phyloP scores from a whole-genome alignment of 2,888 invertebrate genomes.

The Ormyrus thymus region DNA sequence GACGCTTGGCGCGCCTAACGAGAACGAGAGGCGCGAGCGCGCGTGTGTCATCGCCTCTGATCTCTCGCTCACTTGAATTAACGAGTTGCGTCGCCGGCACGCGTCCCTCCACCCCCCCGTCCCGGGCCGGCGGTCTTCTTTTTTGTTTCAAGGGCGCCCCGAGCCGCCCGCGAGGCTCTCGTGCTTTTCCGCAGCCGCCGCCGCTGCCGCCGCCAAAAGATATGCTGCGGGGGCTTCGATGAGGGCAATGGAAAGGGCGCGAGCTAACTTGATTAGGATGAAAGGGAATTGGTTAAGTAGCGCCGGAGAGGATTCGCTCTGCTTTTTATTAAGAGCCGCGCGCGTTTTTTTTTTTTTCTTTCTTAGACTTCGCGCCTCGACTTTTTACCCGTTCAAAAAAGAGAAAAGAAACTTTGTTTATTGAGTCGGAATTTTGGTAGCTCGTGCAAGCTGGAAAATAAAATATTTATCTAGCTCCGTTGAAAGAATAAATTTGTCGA shows the following conservation, averaged over 20 bases:
- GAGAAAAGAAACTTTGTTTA: no score
- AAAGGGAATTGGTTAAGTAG: slow-evolving; percentile 1
- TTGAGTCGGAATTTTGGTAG: no score
- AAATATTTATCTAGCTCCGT: no score
- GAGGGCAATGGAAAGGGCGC: slow-evolving; percentile 11
- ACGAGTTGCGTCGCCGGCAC: slow-evolving; percentile 26
- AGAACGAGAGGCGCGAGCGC: slow-evolving; percentile 3
- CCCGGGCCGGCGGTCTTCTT: no score
- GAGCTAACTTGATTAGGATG: not conserved
- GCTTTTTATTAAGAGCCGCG: no score
- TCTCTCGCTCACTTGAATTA: slow-evolving; percentile 39
- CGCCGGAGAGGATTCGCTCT: not conserved
- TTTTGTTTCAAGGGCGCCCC: slow-evolving; percentile 41
- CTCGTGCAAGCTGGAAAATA: no score
- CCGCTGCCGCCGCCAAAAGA: slow-evolving; percentile 1
- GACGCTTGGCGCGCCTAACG: slow-evolving; percentile 2
- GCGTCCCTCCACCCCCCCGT: not conserved
- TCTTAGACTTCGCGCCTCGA: no score
- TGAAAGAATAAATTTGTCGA: no score
- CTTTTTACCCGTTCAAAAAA: no score
- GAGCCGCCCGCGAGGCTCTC: not conserved
- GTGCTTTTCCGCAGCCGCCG: not conserved
- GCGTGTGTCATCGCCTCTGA: slow-evolving; percentile 8
- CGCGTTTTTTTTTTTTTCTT: no score
- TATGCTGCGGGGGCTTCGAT: slow-evolving; percentile 8